A percentile compares a stretch with the other conserved stretches of the same genome.
Evolutionary conservation across 2,113 vertebrate genomes (phyloP).

Genomic region (Pelmatolapia mariae): DNA sequence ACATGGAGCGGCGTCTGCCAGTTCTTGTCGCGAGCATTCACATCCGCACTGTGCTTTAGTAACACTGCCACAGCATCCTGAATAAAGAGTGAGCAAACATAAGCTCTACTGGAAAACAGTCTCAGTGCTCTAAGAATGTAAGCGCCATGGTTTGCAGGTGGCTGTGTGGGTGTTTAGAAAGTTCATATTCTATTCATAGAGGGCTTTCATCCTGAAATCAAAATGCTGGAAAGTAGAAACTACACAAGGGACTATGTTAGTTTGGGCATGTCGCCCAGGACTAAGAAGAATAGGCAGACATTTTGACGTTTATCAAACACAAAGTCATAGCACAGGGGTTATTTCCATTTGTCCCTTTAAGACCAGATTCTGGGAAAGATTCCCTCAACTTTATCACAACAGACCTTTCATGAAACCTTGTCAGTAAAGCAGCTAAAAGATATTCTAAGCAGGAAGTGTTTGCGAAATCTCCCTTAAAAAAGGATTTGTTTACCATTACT

Average conservation of each 20-base stretch:
- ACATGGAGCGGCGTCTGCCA: constrained; percentile 98
- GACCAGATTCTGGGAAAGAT: neutral
- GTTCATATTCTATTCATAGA: constrained; percentile 14
- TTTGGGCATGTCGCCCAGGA: neutral
- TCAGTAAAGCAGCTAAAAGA: neutral
- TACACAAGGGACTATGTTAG: neutral
- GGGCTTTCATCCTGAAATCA: neutral
- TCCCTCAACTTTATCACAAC: neutral
- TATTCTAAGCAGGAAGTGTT: neutral
- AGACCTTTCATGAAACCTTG: neutral
- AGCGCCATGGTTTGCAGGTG: neutral
- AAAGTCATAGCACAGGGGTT: neutral
- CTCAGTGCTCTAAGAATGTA: neutral
- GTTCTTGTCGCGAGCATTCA: constrained; percentile 96
- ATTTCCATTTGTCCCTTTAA: neutral
- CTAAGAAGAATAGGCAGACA: neutral
- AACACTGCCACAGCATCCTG: constrained; percentile 93
- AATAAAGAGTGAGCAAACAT: neutral
- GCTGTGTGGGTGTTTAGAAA: neutral
- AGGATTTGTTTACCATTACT: neutral
- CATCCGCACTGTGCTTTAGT: constrained; percentile 95
- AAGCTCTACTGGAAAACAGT: neutral
- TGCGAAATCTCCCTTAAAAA: neutral
- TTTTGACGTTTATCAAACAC: neutral
- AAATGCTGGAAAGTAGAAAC: neutral